These are phyloP conservation scores for Pachymerium ferrugineum DNA, from an alignment of 2,888 invertebrate genomes.

Conservation along the genomic window DNA sequence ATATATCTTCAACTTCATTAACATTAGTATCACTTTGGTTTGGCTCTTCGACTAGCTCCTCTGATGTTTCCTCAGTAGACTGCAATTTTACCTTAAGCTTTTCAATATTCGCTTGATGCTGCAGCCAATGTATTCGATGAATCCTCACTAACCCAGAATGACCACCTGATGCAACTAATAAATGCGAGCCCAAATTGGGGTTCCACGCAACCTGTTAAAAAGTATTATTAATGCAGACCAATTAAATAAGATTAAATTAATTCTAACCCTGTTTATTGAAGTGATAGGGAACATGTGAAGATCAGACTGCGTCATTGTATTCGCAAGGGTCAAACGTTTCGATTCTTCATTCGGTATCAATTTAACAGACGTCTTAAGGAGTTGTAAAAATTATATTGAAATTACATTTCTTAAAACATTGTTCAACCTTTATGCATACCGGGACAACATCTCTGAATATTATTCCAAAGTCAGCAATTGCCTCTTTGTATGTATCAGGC, in stretches of 20 bases:
- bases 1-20: no score
- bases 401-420: background rate
- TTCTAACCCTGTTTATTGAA: background rate
- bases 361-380: background rate
- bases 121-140: constrained; percentile 24
- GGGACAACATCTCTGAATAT: background rate
- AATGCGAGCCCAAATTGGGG: background rate
- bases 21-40: background rate
- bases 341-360: background rate
- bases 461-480: background rate
- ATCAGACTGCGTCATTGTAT: background rate
- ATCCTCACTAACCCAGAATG: constrained; percentile 10
- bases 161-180: background rate
- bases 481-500: background rate
- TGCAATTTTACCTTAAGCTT: background rate
- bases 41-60: background rate
- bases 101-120: background rate
- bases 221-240: background rate
- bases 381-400: background rate
- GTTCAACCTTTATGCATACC: background rate
- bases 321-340: background rate
- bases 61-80: background rate
- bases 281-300: background rate
- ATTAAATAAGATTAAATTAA: background rate
- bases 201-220: constrained; percentile 26